Evolutionary conservation across 2,113 vertebrate genomes (phyloP).

Genomic region (Callopanchax toddi): DNA sequence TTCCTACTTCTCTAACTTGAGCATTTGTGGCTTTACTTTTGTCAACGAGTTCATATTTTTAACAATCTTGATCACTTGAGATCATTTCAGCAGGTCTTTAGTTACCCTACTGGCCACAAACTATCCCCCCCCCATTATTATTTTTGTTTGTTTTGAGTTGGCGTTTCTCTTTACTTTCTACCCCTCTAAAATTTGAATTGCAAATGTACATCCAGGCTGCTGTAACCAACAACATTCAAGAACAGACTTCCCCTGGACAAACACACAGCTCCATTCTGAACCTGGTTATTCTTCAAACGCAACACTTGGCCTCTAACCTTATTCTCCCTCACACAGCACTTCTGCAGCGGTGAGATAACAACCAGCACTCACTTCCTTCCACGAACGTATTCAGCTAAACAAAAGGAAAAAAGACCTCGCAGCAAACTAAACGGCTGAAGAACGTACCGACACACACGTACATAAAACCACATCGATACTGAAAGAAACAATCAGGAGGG

Average conservation of each 20-base stretch:
- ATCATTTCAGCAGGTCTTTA: too few species aligned
- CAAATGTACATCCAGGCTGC: constrained; percentile 45
- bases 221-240: constrained; percentile 19
- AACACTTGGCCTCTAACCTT: constrained; percentile 11
- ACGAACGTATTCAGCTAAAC: constrained; percentile 60
- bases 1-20: too few species aligned
- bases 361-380: constrained; percentile 69
- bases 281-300: constrained; percentile 13
- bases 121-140: too few species aligned
- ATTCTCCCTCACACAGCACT: constrained; percentile 33
- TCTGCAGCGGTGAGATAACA: constrained; percentile 67
- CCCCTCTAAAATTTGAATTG: constrained; percentile 62
- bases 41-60: too few species aligned
- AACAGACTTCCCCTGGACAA: constrained; percentile 15
- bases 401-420: constrained; percentile 17
- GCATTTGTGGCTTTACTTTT: too few species aligned
- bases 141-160: background rate
- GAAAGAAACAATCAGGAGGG: background rate
- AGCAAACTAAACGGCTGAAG: constrained; percentile 11
- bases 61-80: too few species aligned
- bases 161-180: background rate
- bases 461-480: background rate
- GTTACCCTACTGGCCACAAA: too few species aligned
- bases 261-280: constrained; percentile 13
- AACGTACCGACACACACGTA: background rate